Evolutionary conservation across 2,113 vertebrate species (phyloP).

Genomic region (Epinephelus cyanopodus): DNA sequence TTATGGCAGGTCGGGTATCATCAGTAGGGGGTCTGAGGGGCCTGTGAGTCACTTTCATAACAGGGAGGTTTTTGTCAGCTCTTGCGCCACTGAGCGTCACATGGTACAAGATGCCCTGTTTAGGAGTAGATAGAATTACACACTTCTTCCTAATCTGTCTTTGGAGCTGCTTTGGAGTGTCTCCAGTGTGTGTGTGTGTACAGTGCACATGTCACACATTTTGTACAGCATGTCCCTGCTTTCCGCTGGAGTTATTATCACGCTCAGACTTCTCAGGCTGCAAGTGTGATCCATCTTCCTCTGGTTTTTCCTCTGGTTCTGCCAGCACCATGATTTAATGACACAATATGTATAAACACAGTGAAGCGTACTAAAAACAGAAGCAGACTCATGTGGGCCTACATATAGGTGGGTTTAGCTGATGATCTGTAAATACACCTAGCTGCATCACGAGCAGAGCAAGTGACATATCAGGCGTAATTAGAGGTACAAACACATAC

Average conservation of each 20-base stretch:
- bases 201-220: conserved; percentile 50
- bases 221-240: conserved; percentile 59
- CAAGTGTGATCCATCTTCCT: conserved; percentile 31
- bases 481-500: conserved; percentile 44
- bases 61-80: conserved; percentile 50
- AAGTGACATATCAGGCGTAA: conserved; percentile 40
- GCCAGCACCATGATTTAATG: conserved; percentile 49
- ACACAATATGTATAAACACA: conserved; percentile 19
- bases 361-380: conserved; percentile 28
- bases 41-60: conserved; percentile 36
- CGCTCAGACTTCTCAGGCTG: conserved; percentile 7
- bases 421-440: conserved; percentile 26
- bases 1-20: neutral
- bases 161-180: conserved; percentile 32
- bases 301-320: conserved; percentile 51
- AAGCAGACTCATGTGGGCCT: conserved; percentile 2
- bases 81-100: conserved; percentile 18
- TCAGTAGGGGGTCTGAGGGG: conserved; percentile 22
- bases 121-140: conserved; percentile 60
- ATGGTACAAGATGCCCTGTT: conserved; percentile 44
- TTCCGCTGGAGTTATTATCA: conserved; percentile 30
- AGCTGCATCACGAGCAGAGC: conserved; percentile 11
- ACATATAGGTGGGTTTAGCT: neutral
- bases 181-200: conserved; percentile 39
- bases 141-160: conserved; percentile 51